Percentiles rank a stretch among this genome's conserved stretches.
phyloP scores from a whole-genome alignment of 1,140 invertebrate species.

The Anthonomus grandis region DNA sequence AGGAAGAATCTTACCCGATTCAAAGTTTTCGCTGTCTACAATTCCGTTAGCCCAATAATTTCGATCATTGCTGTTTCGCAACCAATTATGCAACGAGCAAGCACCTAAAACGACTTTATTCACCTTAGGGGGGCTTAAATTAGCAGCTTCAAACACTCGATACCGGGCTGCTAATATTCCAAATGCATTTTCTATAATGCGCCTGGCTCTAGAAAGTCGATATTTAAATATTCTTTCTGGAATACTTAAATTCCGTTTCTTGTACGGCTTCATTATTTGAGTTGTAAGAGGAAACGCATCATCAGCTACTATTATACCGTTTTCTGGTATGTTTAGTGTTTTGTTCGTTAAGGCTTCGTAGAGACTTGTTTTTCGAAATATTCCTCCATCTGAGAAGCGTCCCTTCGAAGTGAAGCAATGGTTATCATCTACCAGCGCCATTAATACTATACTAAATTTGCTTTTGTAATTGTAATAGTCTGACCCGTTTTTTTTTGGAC shows the following conservation, averaged over 20 bases:
- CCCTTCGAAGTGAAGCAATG: constrained; percentile 43
- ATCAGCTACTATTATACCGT: not conserved
- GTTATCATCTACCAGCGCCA: constrained; percentile 43
- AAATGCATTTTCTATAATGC: too few relatives aligned
- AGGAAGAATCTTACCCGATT: not conserved
- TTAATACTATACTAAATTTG: constrained; percentile 18
- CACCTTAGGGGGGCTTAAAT: not conserved
- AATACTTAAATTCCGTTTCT: not conserved
- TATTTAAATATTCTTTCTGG: not conserved
- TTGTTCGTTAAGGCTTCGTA: not conserved
- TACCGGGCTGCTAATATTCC: not conserved
- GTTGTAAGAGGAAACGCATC: too few relatives aligned
- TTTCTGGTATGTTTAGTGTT: not conserved
- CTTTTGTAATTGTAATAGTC: constrained; percentile 27
- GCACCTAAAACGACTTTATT: not conserved
- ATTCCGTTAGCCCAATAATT: not conserved
- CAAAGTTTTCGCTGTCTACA: not conserved
- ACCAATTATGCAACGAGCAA: not conserved
- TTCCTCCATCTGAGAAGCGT: constrained; percentile 36
- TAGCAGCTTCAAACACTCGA: not conserved
- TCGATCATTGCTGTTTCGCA: not conserved
- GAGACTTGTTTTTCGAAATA: constrained; percentile 16
- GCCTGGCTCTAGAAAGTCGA: too few relatives aligned
- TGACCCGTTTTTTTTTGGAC: too few relatives aligned
- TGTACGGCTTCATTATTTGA: too few relatives aligned